phyloP scores from a whole-genome alignment of 1,140 invertebrate genomes.

The Drosophila ohnishii region DNA sequence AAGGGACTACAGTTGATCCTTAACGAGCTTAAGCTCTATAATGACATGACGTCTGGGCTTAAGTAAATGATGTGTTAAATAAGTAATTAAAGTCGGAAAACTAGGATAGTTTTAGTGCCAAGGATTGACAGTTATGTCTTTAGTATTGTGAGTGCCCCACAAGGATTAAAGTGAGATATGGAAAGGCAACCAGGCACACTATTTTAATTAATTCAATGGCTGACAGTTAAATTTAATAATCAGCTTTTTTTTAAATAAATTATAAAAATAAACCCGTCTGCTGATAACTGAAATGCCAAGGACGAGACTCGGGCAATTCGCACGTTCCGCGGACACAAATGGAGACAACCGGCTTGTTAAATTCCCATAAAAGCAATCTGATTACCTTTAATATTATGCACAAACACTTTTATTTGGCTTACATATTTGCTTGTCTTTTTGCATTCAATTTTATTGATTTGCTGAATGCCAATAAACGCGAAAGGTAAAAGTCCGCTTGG shows the following conservation, averaged over 20 bases:
- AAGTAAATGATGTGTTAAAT: constrained; percentile 9
- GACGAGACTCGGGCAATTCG: background rate
- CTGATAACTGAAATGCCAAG: background rate
- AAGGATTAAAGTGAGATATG: background rate
- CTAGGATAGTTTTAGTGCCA: constrained; percentile 1
- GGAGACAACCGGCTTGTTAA: constrained; percentile 17
- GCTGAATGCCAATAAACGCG: background rate
- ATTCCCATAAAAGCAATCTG: constrained; percentile 15
- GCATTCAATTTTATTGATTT: constrained; percentile 8
- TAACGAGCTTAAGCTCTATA: constrained; percentile 1
- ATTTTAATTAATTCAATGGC: background rate
- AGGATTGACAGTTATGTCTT: background rate
- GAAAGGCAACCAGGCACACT: background rate
- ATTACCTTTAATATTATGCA: constrained; percentile 18
- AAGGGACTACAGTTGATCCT: background rate
- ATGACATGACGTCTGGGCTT: constrained; percentile 3
- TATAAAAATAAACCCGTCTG: background rate
- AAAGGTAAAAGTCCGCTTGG: background rate
- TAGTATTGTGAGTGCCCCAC: no score
- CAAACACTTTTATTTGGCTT: constrained; percentile 6
- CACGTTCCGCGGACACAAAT: constrained; percentile 12
- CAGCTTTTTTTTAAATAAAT: background rate
- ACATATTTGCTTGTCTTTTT: background rate
- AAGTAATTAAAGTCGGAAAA: constrained; percentile 1
- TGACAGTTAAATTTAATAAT: background rate